Conservation (phyloP, 2,113 vertebrate species). For the Ochotona princeps region DNA sequence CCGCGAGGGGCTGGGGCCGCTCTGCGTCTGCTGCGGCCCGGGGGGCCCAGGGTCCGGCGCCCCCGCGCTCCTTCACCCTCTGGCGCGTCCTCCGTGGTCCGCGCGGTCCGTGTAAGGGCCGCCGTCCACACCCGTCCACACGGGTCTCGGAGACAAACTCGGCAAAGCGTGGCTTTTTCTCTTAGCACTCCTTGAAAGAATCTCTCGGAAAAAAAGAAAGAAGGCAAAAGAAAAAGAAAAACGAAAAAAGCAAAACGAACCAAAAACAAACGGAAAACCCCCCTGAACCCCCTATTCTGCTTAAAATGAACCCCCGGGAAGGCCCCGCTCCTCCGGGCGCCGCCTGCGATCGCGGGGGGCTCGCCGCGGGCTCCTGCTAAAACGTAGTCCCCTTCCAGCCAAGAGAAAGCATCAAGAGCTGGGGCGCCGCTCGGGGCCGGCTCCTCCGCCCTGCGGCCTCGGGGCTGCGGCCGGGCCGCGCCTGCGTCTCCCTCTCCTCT, state of each 20-base stretch:
- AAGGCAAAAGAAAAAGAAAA: conserved; percentile 58
- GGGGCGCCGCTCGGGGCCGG: conserved; percentile 71
- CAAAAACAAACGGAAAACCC: conserved; percentile 71
- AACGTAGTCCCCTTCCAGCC: conserved; percentile 78
- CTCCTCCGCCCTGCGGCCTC: conserved; percentile 38
- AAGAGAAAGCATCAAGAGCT: conserved; percentile 79
- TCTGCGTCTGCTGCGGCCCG: no score
- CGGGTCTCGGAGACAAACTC: conserved; percentile 88
- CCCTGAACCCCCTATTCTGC: conserved; percentile 79
- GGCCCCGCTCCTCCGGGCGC: no score
- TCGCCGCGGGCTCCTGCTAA: conserved; percentile 77
- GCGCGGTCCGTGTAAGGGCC: no score
- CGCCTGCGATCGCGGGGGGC: conserved; percentile 71
- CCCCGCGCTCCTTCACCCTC: no score
- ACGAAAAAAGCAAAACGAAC: not conserved
- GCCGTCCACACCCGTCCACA: no score
- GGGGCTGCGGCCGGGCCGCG: conserved; percentile 74
- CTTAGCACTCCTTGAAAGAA: conserved; percentile 85
- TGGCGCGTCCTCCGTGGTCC: no score
- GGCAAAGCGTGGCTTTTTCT: conserved; percentile 80
- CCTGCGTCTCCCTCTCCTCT: conserved; percentile 86
- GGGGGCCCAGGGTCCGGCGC: no score
- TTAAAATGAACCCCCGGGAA: conserved; percentile 83
- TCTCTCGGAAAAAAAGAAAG: conserved; percentile 86
- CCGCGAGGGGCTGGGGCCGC: no score